phyloP scores from a whole-genome alignment of 2,888 invertebrate species.

The Unio pictorum region DNA sequence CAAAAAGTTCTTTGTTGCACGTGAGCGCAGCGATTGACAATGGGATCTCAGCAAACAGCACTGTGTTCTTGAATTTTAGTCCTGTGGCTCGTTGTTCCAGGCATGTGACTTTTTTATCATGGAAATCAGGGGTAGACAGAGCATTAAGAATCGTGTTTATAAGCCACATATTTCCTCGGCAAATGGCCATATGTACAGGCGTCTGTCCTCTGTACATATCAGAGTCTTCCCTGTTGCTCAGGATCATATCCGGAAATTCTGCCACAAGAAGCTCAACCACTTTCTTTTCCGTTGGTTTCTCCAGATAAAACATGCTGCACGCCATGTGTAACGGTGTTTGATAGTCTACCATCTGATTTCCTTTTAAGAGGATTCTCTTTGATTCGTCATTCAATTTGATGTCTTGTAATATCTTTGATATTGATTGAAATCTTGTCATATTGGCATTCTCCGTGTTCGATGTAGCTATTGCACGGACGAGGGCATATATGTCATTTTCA shows the following conservation, averaged over 20 bases:
- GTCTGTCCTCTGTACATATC: constrained; percentile 39
- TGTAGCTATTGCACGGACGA: too few relatives aligned
- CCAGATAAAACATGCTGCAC: constrained; percentile 12
- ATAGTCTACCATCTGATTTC: too few relatives aligned
- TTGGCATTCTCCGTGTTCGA: too few relatives aligned
- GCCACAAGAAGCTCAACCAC: constrained; percentile 14
- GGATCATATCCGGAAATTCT: too few relatives aligned
- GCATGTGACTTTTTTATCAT: constrained; percentile 16
- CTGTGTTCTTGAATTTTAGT: constrained; percentile 35
- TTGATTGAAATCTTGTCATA: too few relatives aligned
- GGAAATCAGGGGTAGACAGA: constrained; percentile 9
- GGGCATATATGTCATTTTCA: too few relatives aligned
- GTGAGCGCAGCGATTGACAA: constrained; percentile 43
- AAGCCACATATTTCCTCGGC: constrained; percentile 32
- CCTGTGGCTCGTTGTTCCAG: constrained; percentile 28
- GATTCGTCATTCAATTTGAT: too few relatives aligned
- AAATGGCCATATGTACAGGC: constrained; percentile 40
- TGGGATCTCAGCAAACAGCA: constrained; percentile 47
- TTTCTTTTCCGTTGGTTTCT: constrained; percentile 6
- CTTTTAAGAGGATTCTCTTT: too few relatives aligned
- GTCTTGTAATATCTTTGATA: too few relatives aligned
- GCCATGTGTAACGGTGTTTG: constrained; percentile 26
- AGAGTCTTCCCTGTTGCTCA: too few relatives aligned
- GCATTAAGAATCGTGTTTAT: constrained; percentile 16
- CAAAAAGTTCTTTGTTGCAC: constrained; percentile 31